Conservation (phyloP, 1,140 invertebrate species). For the Diuraphis noxia region DNA sequence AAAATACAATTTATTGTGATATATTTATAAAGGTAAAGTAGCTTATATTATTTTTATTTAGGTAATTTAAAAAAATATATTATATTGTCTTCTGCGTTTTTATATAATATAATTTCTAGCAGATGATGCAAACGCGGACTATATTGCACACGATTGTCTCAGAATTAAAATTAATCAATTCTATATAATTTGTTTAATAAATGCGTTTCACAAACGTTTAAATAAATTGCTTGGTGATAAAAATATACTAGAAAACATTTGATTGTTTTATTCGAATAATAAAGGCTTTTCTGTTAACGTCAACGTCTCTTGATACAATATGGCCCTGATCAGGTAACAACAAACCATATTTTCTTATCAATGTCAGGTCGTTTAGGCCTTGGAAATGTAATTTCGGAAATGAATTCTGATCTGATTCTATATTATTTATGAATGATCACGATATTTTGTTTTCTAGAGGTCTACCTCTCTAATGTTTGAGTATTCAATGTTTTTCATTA, state of each 20-base stretch:
- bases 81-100: neutral
- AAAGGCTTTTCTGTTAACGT: slow-evolving; percentile 7
- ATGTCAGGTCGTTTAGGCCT: neutral
- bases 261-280: neutral
- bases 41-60: neutral
- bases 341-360: neutral
- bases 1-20: too few species aligned
- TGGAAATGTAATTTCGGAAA: slow-evolving; percentile 19
- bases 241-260: slow-evolving; percentile 1
- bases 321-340: slow-evolving; percentile 33
- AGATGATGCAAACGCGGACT: neutral
- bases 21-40: neutral
- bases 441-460: slow-evolving; percentile 2
- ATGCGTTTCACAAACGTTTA: neutral
- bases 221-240: neutral
- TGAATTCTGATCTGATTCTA: slow-evolving; percentile 3
- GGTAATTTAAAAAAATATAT: neutral
- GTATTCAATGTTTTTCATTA: neutral
- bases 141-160: neutral
- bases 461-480: neutral
- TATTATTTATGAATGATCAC: slow-evolving; percentile 34
- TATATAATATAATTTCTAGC: neutral
- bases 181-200: neutral
- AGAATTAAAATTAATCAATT: slow-evolving; percentile 27
- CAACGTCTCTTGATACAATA: neutral